Evolutionary conservation across 2,113 vertebrate genomes (phyloP), one percentile per base, ranked within the genome.

Genomic region (Lamprologus speciosus): DNA sequence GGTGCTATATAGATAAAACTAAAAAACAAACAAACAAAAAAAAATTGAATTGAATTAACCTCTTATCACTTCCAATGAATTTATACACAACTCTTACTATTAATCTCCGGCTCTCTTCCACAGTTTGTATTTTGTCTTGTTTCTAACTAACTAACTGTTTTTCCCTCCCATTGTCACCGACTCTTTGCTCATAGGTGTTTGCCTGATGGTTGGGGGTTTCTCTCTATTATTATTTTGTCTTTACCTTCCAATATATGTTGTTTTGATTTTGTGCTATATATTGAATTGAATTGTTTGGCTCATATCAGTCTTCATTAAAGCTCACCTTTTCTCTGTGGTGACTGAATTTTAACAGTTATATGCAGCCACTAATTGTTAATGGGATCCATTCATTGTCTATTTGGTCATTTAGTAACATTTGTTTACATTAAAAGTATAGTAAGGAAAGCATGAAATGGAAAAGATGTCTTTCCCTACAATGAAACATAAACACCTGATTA

Each of bases 21-120:
- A 12, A n/a, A 63, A 35, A 17, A 53, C 0, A n/a, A 53, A 10
- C 0, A 16, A 8, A 7, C 0, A 7, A 16, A 47, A 2, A 54
- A 19, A 58, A 28, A 33, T 7, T 63, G 6, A 35, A 63, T 35
- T 35, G 9, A 35, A 8, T 63, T 63, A 63, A n/a, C 60, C 19
- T 65, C 17, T 65, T 65, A n/a, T 68, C 7, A 65, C 60, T 65
- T n/a, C 31, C 19, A 37, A 33, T n/a, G 31, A 10, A 10, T 65
- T 65, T n/a, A 65, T 37, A 65, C 17, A 65, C 60, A 35, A 65
- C 60, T 65, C 31, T n/a, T 35, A 65, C 33, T 65, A 65, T 65
- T 65, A 35, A 35, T n/a, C 60, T 65, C 6, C 0, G 1, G 6
- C 17, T 65, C 31, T 35, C 31, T 65, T 65, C 60, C 60, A 65